phyloP scores from a whole-genome alignment of 2,888 invertebrate species.

The Anodontia alba region DNA sequence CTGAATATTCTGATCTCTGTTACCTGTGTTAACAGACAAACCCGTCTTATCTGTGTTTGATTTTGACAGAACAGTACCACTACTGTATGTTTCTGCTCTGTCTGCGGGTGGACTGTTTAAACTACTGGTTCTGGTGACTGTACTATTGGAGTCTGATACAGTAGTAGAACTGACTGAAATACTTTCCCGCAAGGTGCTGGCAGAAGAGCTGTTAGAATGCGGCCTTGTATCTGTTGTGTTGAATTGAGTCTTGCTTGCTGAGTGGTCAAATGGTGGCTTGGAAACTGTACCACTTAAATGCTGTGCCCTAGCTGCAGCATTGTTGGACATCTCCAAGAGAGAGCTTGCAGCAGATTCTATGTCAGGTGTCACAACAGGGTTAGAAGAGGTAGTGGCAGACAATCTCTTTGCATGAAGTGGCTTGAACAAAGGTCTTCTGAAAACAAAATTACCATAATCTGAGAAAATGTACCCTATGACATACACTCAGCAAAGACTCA shows the following conservation, averaged over 20 bases:
- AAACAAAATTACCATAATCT: background rate
- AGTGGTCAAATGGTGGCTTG: background rate
- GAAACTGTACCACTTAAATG: background rate
- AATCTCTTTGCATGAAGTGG: background rate
- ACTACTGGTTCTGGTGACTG: background rate
- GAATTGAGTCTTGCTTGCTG: background rate
- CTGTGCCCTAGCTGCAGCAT: background rate
- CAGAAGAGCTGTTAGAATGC: background rate
- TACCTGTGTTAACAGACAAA: too few species aligned
- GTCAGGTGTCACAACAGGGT: background rate
- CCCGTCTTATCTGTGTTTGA: too few species aligned
- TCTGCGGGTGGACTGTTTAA: background rate
- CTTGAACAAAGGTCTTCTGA: background rate
- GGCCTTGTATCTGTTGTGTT: background rate
- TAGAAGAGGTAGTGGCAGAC: background rate
- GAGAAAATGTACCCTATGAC: too few species aligned
- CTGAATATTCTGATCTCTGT: too few species aligned
- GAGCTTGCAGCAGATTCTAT: slow-evolving; percentile 5
- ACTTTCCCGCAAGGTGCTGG: background rate
- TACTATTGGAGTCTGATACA: background rate
- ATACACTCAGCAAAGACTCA: too few species aligned
- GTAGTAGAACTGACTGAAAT: background rate
- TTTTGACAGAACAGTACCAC: too few species aligned
- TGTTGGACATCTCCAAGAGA: background rate
- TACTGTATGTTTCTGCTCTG: background rate